Evolutionary conservation across 2,113 vertebrate species (phyloP), one percentile per base, ranked within the genome.

Genomic region (Semicossyphus pulcher): DNA sequence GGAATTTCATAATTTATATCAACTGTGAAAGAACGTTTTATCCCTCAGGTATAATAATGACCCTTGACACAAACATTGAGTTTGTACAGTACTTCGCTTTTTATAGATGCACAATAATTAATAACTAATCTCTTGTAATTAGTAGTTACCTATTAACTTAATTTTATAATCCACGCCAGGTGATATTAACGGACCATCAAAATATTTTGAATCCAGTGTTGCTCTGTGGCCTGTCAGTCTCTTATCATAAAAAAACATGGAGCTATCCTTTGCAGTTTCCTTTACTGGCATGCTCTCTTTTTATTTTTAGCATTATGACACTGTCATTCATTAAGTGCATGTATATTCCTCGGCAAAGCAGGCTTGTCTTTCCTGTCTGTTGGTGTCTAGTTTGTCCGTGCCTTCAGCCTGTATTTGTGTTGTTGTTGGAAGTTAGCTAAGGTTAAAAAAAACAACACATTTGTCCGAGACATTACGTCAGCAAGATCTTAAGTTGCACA

Each of bases 401-500:
- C 11, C 23, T 52, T 39, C 1, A 52, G 10, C 10, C 47, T 65
- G 34, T 23, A n/a, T 32, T 61, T 60, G 34, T 60, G 31, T 18
- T 51, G 25, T 15, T 18, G 11, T 3, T 42, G 9, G 2, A 26
- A 18, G 34, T 52, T 21, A 10, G 9, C n/a, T 18, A 14, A 39
- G n/a, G 14, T 18, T 25, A 23, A 39, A 26, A 3, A 42, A 28
- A 10, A 29, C 28, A 31, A n/a, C 4, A 21, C 11, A 41, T 7
- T 54, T 49, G 10, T 45, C 39, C 0, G 4, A 44, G 32, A n/a
- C 23, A 34, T 42, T 54, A 81, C 23, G 48, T 48, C 37, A 60
- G 28, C 26, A 58, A 11, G 32, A 25, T 59, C 32, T 72, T 76
- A 26, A 14, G 1, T 18, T 58, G 36, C 28, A 44, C 28, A 59